Conservation (phyloP, 2,113 vertebrate genomes). For the Amphiprion ocellaris region DNA sequence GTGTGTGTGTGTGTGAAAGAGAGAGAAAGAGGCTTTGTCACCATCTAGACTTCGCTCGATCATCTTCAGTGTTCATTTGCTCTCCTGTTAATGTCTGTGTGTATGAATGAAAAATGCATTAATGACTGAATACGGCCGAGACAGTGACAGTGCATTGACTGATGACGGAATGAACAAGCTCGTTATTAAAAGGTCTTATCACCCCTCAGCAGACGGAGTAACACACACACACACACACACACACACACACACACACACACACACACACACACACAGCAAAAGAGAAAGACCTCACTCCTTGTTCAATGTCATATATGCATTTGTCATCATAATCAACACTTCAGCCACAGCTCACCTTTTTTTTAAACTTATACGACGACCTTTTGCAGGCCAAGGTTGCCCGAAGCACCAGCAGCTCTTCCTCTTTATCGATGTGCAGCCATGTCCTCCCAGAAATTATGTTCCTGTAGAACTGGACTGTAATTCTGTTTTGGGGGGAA, state of each 20-base stretch:
- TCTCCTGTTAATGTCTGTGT: conserved; percentile 51
- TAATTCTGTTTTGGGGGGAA: too few relatives aligned
- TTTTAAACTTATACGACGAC: conserved; percentile 39
- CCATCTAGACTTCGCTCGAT: conserved; percentile 14
- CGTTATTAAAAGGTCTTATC: conserved; percentile 80
- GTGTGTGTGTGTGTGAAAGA: too few relatives aligned
- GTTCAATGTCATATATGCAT: conserved; percentile 59
- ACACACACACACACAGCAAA: conserved; percentile 20
- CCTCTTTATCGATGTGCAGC: neutral
- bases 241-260: conserved; percentile 19
- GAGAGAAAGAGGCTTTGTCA: conserved; percentile 26
- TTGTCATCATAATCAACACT: conserved; percentile 66
- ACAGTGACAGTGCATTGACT: conserved; percentile 71
- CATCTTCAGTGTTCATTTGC: conserved; percentile 41
- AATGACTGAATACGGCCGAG: conserved; percentile 64
- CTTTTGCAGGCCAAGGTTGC: conserved; percentile 45
- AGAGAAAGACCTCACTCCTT: conserved; percentile 29
- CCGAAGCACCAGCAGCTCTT: neutral
- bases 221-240: conserved; percentile 44
- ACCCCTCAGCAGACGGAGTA: conserved; percentile 61
- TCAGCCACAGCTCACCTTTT: conserved; percentile 35
- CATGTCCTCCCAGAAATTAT: too few relatives aligned
- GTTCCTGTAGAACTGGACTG: too few relatives aligned
- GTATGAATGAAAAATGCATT: conserved; percentile 66
- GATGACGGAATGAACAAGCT: conserved; percentile 72